Evolutionary conservation across 2,113 vertebrate species (phyloP).

Genomic region (Geococcyx californianus): DNA sequence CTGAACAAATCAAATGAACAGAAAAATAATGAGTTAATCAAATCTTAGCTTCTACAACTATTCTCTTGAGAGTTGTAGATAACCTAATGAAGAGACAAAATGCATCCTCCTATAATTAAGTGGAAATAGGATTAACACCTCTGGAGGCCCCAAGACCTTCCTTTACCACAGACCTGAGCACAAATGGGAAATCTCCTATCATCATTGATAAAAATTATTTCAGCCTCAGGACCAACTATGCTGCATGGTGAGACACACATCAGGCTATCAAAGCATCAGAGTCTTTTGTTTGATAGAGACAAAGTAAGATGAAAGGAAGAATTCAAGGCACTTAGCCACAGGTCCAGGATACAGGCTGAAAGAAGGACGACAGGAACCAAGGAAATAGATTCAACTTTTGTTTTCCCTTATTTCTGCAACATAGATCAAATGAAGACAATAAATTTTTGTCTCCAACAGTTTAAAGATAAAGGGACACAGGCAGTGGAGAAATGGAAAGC

Average conservation of each 20-base stretch:
- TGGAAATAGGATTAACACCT: slow-evolving; percentile 22
- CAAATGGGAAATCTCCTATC: neutral
- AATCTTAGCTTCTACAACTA: neutral
- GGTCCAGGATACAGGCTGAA: neutral
- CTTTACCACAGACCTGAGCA: neutral
- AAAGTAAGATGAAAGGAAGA: neutral
- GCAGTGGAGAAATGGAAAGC: neutral
- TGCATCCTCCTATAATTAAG: neutral
- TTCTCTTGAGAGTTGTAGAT: neutral
- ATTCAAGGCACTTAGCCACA: neutral
- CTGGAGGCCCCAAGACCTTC: neutral
- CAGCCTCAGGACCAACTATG: neutral
- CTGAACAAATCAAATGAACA: neutral
- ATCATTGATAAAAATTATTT: neutral
- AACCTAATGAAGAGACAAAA: neutral
- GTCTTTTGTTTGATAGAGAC: neutral
- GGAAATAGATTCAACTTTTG: neutral
- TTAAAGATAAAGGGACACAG: neutral
- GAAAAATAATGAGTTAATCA: neutral
- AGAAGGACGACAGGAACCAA: neutral
- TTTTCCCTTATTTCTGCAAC: neutral
- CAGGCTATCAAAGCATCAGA: neutral
- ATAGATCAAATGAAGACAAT: neutral
- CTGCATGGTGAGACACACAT: neutral
- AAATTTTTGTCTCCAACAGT: neutral